phyloP scores from a whole-genome alignment of 2,797 vertebrate genomes.

The Enteromius radiatus region DNA sequence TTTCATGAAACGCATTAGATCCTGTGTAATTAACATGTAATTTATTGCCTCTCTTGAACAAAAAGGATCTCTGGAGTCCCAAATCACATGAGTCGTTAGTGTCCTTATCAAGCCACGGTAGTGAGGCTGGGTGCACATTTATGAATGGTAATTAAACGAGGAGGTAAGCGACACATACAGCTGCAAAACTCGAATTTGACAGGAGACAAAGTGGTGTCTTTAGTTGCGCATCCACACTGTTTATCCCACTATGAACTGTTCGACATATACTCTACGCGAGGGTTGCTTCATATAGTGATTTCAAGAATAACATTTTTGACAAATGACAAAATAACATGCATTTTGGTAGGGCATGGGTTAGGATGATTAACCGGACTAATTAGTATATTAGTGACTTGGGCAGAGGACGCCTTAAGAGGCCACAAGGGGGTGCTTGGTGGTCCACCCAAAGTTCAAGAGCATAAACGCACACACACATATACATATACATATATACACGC shows the following conservation, averaged over 20 bases:
- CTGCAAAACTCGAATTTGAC: constrained; percentile 56
- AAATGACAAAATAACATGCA: not conserved
- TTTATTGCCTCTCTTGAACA: constrained; percentile 55
- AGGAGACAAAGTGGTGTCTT: constrained; percentile 47
- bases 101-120: constrained; percentile 67
- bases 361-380: not conserved
- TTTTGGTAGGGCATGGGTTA: not conserved
- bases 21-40: constrained; percentile 71
- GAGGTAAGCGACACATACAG: constrained; percentile 44
- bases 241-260: constrained; percentile 51
- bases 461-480: not conserved
- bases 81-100: constrained; percentile 73
- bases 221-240: constrained; percentile 69
- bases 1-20: constrained; percentile 68
- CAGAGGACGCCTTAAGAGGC: not conserved
- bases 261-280: not conserved
- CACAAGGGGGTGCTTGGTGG: constrained; percentile 15
- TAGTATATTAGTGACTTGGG: not conserved
- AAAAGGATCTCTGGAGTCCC: constrained; percentile 58
- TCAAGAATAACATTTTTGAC: not conserved
- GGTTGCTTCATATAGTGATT: not conserved
- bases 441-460: not conserved
- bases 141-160: constrained; percentile 69
- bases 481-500: too few relatives aligned
- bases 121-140: constrained; percentile 58